Evolutionary conservation across 2,888 invertebrate species (phyloP), one percentile per base, ranked within the genome.

Genomic region (Exephanes ischioxanthus): DNA sequence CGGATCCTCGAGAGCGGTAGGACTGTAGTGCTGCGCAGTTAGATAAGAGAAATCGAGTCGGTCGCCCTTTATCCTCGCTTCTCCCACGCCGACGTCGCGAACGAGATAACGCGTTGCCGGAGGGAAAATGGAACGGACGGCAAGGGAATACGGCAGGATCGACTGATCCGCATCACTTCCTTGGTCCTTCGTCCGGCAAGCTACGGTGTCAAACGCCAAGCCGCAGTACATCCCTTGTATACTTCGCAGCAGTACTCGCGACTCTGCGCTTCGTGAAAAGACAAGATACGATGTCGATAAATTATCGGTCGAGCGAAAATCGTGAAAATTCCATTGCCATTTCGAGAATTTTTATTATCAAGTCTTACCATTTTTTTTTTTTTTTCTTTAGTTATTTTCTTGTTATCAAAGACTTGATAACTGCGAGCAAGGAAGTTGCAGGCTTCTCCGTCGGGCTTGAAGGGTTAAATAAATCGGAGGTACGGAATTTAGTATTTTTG

Each of bases 11-110:
- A 73, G 68, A 58, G 67, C 73, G 77, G 78, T 84, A 68, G 80
- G 48, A 61, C 51, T 81, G 73, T 73, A 68, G 73, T 68, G 77
- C 58, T 80, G 67, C 41, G 37, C 77, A 63, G 77, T 78, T 81
- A 70, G 81, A 85, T 85, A 85, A 81, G 78, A 78, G 73, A 81
- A 81, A 81, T 86, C 79, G 78, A 82, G 68, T 75, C 68, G 72
- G 30, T 63, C 33, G 5, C n/a, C 41, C 19, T 45, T 14, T 26
- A 63, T 30, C 55, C 67, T 41, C 79, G 63, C 26, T 80, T 51
- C 37, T 53, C 16, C 41, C 45, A 30, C 9, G 14, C 41, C 73
- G 68, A 80, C 77, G 77, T 72, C 51, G 58, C 5, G 45, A 78
- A 84, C 81, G 55, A 61, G 77, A 84, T 80, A 78, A 80, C 76